Evolutionary conservation across 2,797 vertebrate genomes (phyloP), one percentile per base, ranked within the genome.

Genomic region (Malurus leucopterus): DNA sequence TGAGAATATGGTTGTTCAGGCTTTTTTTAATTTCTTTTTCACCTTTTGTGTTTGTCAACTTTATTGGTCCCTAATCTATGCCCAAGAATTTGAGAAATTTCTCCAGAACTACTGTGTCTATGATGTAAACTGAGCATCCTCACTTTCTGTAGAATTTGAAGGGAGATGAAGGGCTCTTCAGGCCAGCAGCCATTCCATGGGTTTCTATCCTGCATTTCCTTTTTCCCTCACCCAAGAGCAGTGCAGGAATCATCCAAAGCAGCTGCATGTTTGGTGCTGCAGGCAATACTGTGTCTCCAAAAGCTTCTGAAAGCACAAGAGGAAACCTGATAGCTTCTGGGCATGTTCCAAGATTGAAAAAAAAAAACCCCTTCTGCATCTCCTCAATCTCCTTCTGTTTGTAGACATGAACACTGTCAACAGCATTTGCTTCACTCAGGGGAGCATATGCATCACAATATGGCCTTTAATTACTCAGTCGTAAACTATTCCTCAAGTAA

Each of bases 321-420:
- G 34, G 74, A 89, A 93, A 85, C 41, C 67, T 17, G 49, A 80
- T 54, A 43, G 17, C 49, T 90, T 65, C 79, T 91, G 91, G 75
- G 69, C 20, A 7, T 40, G 15, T 79, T 93, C 90, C 84, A 91
- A 85, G 72, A 23, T 20, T 74, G 69, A 80, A 88, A 85, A 63
- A 88, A 85, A 63, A 62, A n/a, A 1, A 8, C 34, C n/a, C 54
- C 69, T 87, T 91, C 84, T 85, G 86, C 58, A 55, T 84, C 78
- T 92, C 65, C 36, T 94, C 74, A 90, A 3, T 87, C 75, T 91
- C 81, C 69, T 90, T 95, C 82, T 94, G 90, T 88, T 92, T 88
- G 72, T 74, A 87, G 93, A 89, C 41, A 43, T n/a, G 71, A 93
- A 43, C 49, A 64, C 59, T 91, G 88, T 85, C 81, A 91, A 88